Base-by-base conservation (phyloP, 2,113 vertebrate genomes). In the Dicentrarchus labrax region DNA sequence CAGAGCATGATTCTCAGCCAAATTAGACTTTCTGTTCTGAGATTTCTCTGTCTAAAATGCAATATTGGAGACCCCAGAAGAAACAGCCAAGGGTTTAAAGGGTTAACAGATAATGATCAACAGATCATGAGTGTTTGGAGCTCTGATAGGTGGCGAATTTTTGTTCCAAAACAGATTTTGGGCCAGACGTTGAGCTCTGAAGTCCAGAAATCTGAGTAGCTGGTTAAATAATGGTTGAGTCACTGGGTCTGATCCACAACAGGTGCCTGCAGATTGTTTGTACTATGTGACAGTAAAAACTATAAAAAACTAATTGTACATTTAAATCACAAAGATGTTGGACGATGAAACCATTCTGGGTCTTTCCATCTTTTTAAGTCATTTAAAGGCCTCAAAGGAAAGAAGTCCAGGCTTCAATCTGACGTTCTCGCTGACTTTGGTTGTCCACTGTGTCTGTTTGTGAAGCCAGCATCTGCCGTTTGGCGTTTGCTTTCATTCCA, bases 191-290 rank as follows among this genome's bases (percentile, higher is more conserved):
- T 19, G 4, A 47, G 41, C 21, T 50, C 41, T 60, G 15, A 64
- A 54, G 41, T 61, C 73, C 82, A 68, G 43, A 47, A 68, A 68
- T 36, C 69, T 39, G 69, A 72, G 65, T 12, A 56, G 47, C 65
- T 48, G 64, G 53, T 69, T 50, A 60, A 68, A 64, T 45, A 51
- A 76, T 6, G 1, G 10, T 54, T 69, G 48, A 76, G 57, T 71
- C 66, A 71, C 3, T 21, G 39, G 43, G 56, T 64, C 43, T 76
- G 71, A 85, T 82, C 56, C 50, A 21, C 67, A 85, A 10, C 83
- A 85, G 88, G 70, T 75, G 70, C 24, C 56, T 59, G 22, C 39
- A 68, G 70, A 82, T 45, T 50, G 38, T 76, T 78, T 72, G 71
- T 67, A 41, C 69, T 43, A 0, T n/a, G 76, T 24, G 67, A 54